Base-by-base conservation (phyloP, 2,888 invertebrate species). In the Drosophila antonietae region DNA sequence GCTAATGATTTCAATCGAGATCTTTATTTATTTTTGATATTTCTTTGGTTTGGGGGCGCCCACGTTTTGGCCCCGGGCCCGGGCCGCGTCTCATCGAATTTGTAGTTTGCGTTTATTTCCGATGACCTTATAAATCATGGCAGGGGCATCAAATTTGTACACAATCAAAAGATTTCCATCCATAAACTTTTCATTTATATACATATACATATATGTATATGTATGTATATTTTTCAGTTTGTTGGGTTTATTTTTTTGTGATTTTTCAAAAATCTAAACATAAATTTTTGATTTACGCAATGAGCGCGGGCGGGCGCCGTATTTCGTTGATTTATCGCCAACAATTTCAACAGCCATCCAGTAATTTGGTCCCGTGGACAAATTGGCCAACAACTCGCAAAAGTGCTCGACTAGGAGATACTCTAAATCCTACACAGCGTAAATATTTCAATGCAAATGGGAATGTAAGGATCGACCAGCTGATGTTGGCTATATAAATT, bases 271-370 rank as follows among this genome's bases (percentile, higher is more conserved):
- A 71, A 66, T 70, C 72, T 66, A 73, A 85, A 80, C 80, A 88
- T 85, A 88, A 67, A 86, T 65, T 69, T 88, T 80, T 86, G 88
- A 88, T 86, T 88, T 85, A 83, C 78, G 83, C 88, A 88, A 88
- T 75, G 70, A 52, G 20, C 55, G 66, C 46, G 72, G 72, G 77
- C 62, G 75, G 49, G 47, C 69, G 58, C 53, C 55, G 74, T 64
- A 71, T 73, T 70, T 62, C 41, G 55, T 73, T 83, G 82, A 86
- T 88, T 86, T 88, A 86, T 88, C 57, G 62, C 37, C 51, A 60
- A 66, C 74, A 70, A 79, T 84, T 84, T 84, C 75, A 69, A 80
- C 78, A 78, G 79, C 73, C 73, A 82, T 80, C 75, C 71, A 84
- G 68, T 81, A 79, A 84, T 84, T 78, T 81, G 55, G 58, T 57